These are phyloP conservation scores for Schizaphis graminum DNA, from an alignment of 2,888 invertebrate species.

Conservation along the genomic window DNA sequence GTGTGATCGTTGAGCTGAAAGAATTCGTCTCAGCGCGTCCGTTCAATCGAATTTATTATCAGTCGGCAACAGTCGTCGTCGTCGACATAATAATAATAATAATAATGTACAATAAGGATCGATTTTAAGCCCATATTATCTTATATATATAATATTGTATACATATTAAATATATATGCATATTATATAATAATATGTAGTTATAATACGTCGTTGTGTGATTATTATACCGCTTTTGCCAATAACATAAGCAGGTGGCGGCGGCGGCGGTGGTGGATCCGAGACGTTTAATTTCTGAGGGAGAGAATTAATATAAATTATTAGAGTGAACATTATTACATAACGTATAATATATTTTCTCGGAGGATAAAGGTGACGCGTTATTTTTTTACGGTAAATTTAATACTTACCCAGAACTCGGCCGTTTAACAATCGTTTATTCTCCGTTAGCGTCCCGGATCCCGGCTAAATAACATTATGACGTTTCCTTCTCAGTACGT, in stretches of 20 bases:
- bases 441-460: neutral
- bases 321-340: neutral
- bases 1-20: constrained; percentile 30
- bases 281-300: neutral
- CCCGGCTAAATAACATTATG: neutral
- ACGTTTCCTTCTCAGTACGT: no score
- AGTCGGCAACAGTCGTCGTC: constrained; percentile 10
- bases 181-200: neutral
- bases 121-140: neutral
- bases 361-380: neutral
- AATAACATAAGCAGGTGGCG: neutral
- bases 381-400: neutral
- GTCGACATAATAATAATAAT: neutral
- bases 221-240: neutral
- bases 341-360: neutral
- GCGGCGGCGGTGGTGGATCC: neutral
- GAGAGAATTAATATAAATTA: neutral
- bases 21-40: constrained; percentile 25
- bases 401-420: neutral
- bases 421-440: neutral
- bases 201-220: neutral
- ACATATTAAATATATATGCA: neutral
- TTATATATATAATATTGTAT: neutral
- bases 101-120: neutral
- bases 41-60: constrained; percentile 27